Base-by-base conservation (phyloP, 2,113 vertebrate species). In the Brachypteracias leptosomus region DNA sequence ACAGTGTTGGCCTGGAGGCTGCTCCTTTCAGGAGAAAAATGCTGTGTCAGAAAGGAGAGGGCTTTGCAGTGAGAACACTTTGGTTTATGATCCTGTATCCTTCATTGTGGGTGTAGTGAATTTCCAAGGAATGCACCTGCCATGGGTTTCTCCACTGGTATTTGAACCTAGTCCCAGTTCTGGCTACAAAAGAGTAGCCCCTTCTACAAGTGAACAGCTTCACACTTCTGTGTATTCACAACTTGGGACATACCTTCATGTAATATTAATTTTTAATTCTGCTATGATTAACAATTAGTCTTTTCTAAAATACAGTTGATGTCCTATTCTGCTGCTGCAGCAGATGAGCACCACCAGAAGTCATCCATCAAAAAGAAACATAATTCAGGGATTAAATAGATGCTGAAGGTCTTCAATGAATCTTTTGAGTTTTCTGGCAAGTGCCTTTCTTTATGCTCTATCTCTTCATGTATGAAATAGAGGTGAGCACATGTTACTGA, bases 81-180 rank as follows among this genome's bases (percentile, higher is more conserved):
- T 0, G 0, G 13, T 63, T 66, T 62, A 1, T 65, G 17, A 55
- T 20, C 35, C 24, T 75, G 8, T 11, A 47, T 33, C 33, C 38
- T 75, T 79, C 18, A 28, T 31, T 57, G 49, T 40, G 12, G 4
- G 2, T 2, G 0, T 21, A 72, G 17, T 44, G n/a, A 44, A 57
- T 65, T 68, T 52, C 29, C 40, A 47, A 67, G 47, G 62, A 90
- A 28, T 31, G 42, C 22, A 74, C 4, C 31, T 77, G 15, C 28
- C 31, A 58, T 16, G 13, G 9, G 6, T 44, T 92, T 83, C 74
- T 72, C 38, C 38, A 31, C 22, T 33, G 21, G 2, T 35, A 40
- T 73, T 72, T 79, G 35, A 33, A 76, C 11, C 7, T 14, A 55
- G 21, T 57, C 11, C 12, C 11, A 47, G 13, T 35, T 79, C 52